Evolutionary conservation across 2,113 vertebrate species (phyloP).

Genomic region (Nematolebias whitei): DNA sequence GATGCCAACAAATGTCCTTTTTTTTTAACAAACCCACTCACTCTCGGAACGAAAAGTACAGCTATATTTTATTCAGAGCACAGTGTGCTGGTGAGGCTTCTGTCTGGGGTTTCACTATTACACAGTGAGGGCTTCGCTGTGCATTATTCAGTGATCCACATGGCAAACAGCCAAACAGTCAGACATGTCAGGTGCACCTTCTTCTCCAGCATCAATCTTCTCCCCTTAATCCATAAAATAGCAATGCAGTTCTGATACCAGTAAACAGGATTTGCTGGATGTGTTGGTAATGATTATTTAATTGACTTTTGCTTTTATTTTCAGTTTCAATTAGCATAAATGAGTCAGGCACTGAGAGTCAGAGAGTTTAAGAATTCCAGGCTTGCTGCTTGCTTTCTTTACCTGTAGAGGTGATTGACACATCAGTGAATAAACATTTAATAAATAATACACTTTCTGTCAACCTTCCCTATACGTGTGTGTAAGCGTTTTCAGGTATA

Average conservation of each 20-base stretch:
- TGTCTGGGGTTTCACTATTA: constrained; percentile 33
- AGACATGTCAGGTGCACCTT: constrained; percentile 51
- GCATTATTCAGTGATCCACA: constrained; percentile 70
- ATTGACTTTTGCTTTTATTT: constrained; percentile 25
- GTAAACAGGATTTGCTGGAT: constrained; percentile 51
- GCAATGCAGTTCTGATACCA: constrained; percentile 39
- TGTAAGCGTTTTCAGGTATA: constrained; percentile 52
- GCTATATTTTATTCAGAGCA: constrained; percentile 63
- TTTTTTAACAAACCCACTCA: constrained; percentile 39
- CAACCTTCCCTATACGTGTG: neutral
- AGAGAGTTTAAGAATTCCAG: neutral
- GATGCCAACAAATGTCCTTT: constrained; percentile 47
- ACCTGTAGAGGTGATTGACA: neutral
- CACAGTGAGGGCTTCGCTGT: constrained; percentile 44
- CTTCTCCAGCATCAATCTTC: constrained; percentile 31
- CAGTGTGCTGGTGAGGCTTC: constrained; percentile 41
- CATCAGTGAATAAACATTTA: constrained; percentile 16
- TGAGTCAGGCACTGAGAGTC: neutral
- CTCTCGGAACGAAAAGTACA: constrained; percentile 24
- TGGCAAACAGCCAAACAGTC: constrained; percentile 47
- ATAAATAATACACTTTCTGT: neutral
- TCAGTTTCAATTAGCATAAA: constrained; percentile 13
- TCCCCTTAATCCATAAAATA: constrained; percentile 45
- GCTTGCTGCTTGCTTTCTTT: constrained; percentile 45
- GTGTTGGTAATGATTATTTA: constrained; percentile 49